Base-by-base conservation (phyloP, 2,113 vertebrate genomes). In the Plectropomus leopardus region DNA sequence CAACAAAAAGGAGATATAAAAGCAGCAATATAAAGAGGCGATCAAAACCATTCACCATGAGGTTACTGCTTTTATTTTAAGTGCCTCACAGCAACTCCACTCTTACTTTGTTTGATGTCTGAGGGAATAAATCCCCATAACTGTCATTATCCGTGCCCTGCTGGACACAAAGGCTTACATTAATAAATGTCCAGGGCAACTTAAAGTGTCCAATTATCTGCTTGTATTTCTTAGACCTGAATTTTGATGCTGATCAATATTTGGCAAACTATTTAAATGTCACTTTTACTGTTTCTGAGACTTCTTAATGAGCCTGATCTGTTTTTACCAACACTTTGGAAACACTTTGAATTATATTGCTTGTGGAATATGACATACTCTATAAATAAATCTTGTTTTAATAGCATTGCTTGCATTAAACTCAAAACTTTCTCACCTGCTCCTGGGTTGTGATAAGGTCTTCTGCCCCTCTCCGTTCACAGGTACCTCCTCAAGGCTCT, bases 341-440 rank as follows among this genome's bases (percentile, higher is more conserved):
- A 61, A n/a, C 59, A 71, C 17, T 64, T 36, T 40, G 5, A 36
- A 28, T 34, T 60, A 1, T 13, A 16, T 34, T 11, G 55, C n/a
- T 34, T 53, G 47, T 17, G 7, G 40, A 45, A 61, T 54, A 59
- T 34, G 30, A 72, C 4, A 50, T 15, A 50, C 23, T 70, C 17
- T 26, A 40, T 54, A 24, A 48, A 69, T 30, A 77, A 26, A 47
- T 34, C 19, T 69, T 66, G 17, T 59, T 66, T 57, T 40, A n/a
- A n/a, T n/a, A n/a, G n/a, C 1, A 14, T 23, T 14, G 13, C 44
- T 14, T 19, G 28, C 9, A 15, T 40, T 0, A 24, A 7, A 42
- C 42, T 71, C 9, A 0, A 15, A 16, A 10, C 28, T 40, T 23
- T 24, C 93, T 94, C 76, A 97, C 96, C 96, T 96, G 90, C 63